Percentiles rank a stretch among this genome's conserved stretches.
Conservation (phyloP, 2,797 vertebrate genomes). For the Acomys russatus region DNA sequence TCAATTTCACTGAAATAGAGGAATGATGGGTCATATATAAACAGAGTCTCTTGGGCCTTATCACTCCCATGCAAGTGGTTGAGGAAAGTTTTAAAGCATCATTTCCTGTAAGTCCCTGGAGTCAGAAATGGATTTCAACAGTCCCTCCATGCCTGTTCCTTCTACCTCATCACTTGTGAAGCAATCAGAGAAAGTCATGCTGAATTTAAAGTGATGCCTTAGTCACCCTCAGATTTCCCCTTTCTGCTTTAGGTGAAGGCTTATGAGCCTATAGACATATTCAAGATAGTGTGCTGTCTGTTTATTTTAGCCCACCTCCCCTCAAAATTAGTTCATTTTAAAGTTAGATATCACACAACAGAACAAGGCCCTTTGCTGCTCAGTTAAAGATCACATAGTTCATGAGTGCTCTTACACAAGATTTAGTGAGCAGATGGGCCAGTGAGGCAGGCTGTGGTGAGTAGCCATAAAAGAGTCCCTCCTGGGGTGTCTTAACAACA, state of each 20-base stretch:
- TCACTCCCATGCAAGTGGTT: not conserved
- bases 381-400: slow-evolving; percentile 52
- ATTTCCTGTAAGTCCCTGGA: not conserved
- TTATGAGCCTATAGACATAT: not conserved
- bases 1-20: slow-evolving; percentile 39
- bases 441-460: slow-evolving; percentile 53
- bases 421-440: slow-evolving; percentile 76
- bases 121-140: slow-evolving; percentile 66
- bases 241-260: slow-evolving; percentile 32
- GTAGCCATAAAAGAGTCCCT: slow-evolving; percentile 73
- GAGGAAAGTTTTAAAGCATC: slow-evolving; percentile 6
- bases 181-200: slow-evolving; percentile 22
- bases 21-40: not conserved
- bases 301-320: not conserved
- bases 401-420: slow-evolving; percentile 49
- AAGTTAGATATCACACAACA: not conserved
- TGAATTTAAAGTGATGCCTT: slow-evolving; percentile 35
- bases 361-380: slow-evolving; percentile 52
- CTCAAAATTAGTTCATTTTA: slow-evolving; percentile 4
- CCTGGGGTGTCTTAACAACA: slow-evolving; percentile 75
- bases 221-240: slow-evolving; percentile 22
- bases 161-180: not conserved
- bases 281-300: slow-evolving; percentile 32
- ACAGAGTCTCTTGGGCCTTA: not conserved
- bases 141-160: not conserved